Evolutionary conservation across 2,797 vertebrate genomes (phyloP), one percentile per base, ranked within the genome.

Genomic region (Vireo griseus): DNA sequence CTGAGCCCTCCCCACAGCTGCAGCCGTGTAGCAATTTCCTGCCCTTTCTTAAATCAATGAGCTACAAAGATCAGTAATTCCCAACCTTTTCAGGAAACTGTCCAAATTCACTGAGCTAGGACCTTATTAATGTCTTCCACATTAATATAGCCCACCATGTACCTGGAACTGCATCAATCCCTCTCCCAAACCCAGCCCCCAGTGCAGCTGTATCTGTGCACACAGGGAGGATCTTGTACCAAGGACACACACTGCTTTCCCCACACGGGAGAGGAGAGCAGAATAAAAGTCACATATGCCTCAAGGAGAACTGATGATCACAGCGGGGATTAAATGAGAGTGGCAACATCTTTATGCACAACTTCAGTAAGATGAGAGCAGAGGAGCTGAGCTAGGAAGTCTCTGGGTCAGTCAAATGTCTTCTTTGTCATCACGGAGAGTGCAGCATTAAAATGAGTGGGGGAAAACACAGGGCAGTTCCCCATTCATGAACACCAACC

Each of bases 61-160:
- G 90, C 88, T 95, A 96, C 95, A 95, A 94, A 93, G 93, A 96
- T 96, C 93, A 91, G 85, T 82, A 92, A 94, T 94, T 95, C 92
- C 88, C 90, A 96, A 25, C 54, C 91, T 95, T 91, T 91, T 94
- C 90, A 95, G 93, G 93, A 92, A 93, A 91, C 90, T 80, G 72
- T 94, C 88, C 90, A 90, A 44, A 89, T 92, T 94, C 87, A 93
- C 79, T 57, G 68, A 84, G 83, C 91, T 94, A 77, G 95, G 88
- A 83, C 65, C 73, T 92, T 93, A 77, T 93, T 95, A 96, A 95
- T 93, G 86, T 72, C 78, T 94, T 96, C 74, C 78, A 92, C 4
- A 26, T 83, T 92, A 91, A 88, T 88, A 44, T 25, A 86, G 84
- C 90, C 90, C 94, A 88, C 95, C 92, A 66, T 79, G 88, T 90